phyloP scores from a whole-genome alignment of 2,113 vertebrate genomes.

The Probosciger aterrimus region DNA sequence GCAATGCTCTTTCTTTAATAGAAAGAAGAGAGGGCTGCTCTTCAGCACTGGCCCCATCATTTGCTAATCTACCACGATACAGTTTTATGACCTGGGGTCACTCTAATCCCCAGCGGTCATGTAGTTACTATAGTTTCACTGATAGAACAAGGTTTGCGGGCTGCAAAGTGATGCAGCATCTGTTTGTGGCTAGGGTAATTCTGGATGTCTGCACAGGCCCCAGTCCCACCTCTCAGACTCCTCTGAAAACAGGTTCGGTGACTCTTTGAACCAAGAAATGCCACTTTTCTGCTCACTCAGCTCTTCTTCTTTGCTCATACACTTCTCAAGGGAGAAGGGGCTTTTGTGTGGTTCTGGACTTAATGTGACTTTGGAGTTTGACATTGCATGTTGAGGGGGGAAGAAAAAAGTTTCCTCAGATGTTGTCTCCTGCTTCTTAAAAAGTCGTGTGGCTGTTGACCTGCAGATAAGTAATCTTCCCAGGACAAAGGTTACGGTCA shows the following conservation, averaged over 20 bases:
- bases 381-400: neutral
- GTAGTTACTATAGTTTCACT: conserved; percentile 61
- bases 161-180: neutral
- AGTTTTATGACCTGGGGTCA: conserved; percentile 46
- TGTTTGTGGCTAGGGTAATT: neutral
- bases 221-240: neutral
- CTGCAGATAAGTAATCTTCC: neutral
- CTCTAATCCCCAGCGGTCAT: conserved; percentile 40
- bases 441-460: neutral
- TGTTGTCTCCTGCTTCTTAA: neutral
- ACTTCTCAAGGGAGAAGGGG: neutral
- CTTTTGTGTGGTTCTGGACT: neutral
- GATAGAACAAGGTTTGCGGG: conserved; percentile 4
- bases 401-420: neutral
- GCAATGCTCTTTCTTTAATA: neutral
- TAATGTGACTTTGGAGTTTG: neutral
- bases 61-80: conserved; percentile 34
- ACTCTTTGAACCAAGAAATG: conserved; percentile 31
- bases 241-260: neutral
- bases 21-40: neutral
- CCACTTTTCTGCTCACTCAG: neutral
- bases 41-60: neutral
- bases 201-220: neutral
- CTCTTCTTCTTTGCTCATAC: neutral
- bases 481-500: neutral